These are phyloP conservation scores for Hucho hucho DNA, from an alignment of 2,113 vertebrate genomes.

Conservation along the genomic window DNA sequence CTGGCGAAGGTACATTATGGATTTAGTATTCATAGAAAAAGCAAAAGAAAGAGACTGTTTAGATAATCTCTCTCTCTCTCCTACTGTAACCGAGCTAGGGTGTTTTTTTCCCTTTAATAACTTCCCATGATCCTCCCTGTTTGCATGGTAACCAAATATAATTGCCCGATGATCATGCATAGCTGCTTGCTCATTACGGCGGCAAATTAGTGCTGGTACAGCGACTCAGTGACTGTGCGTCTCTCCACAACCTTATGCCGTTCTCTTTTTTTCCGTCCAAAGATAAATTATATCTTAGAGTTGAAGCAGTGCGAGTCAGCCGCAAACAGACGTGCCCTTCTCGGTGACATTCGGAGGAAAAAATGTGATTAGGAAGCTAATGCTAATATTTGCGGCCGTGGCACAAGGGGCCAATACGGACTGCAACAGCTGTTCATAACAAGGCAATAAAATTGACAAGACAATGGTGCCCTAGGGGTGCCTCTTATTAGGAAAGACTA, in stretches of 20 bases:
- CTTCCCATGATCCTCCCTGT: slow-evolving; percentile 67
- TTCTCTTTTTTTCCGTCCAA: slow-evolving; percentile 15
- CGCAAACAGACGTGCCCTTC: slow-evolving; percentile 31
- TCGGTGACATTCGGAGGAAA: slow-evolving; percentile 52
- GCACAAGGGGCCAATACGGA: slow-evolving; percentile 45
- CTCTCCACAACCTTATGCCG: slow-evolving; percentile 40
- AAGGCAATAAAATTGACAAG: slow-evolving; percentile 52
- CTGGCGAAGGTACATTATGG: slow-evolving; percentile 7
- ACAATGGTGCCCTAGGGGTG: slow-evolving; percentile 59
- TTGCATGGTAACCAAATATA: slow-evolving; percentile 76
- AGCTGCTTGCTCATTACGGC: slow-evolving; percentile 69
- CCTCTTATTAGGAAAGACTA: slow-evolving; percentile 55
- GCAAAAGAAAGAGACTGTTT: slow-evolving; percentile 18
- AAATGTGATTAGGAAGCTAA: slow-evolving; percentile 60
- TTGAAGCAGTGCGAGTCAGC: slow-evolving; percentile 26
- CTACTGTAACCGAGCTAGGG: slow-evolving; percentile 41
- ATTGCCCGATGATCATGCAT: slow-evolving; percentile 75
- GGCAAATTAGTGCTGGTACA: slow-evolving; percentile 67
- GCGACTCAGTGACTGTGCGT: background rate
- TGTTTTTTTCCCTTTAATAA: slow-evolving; percentile 64
- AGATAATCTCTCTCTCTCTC: slow-evolving; percentile 35
- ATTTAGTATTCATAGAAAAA: slow-evolving; percentile 31
- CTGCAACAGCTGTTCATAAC: slow-evolving; percentile 62
- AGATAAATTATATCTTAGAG: slow-evolving; percentile 46
- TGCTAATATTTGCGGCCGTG: slow-evolving; percentile 58